phyloP scores from a whole-genome alignment of 2,113 vertebrate genomes.

The Hirundichthys speculiger region DNA sequence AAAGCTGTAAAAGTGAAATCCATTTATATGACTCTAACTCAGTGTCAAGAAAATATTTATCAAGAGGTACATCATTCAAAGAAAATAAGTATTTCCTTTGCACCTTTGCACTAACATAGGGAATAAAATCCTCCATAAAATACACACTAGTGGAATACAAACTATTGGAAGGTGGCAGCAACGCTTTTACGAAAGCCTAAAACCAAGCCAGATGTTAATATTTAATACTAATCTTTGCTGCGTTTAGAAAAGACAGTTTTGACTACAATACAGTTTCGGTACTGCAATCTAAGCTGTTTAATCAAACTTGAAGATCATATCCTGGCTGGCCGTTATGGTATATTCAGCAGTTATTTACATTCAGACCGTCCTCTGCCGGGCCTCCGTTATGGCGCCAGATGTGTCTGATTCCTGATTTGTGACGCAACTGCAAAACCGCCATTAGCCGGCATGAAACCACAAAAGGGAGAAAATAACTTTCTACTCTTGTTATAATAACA shows the following conservation, averaged over 20 bases:
- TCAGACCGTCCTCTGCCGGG: constrained; percentile 40
- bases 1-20: no score
- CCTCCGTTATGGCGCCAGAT: constrained; percentile 57
- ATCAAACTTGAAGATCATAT: constrained; percentile 35
- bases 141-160: no score
- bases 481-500: constrained; percentile 57
- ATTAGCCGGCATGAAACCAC: constrained; percentile 68
- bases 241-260: background rate
- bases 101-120: no score
- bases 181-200: background rate
- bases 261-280: constrained; percentile 23
- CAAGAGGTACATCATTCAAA: no score
- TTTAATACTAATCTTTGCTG: no score
- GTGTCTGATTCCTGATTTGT: constrained; percentile 64
- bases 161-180: no score
- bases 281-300: constrained; percentile 34
- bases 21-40: no score
- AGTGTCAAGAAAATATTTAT: no score
- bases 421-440: constrained; percentile 60
- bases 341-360: constrained; percentile 57
- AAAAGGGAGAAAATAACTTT: constrained; percentile 56
- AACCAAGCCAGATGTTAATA: background rate
- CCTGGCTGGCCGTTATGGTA: constrained; percentile 1
- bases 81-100: no score
- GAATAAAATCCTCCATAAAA: no score